Percentiles rank a stretch among this genome's conserved stretches.
phyloP scores from a whole-genome alignment of 2,113 vertebrate species.

The Stegastes partitus region DNA sequence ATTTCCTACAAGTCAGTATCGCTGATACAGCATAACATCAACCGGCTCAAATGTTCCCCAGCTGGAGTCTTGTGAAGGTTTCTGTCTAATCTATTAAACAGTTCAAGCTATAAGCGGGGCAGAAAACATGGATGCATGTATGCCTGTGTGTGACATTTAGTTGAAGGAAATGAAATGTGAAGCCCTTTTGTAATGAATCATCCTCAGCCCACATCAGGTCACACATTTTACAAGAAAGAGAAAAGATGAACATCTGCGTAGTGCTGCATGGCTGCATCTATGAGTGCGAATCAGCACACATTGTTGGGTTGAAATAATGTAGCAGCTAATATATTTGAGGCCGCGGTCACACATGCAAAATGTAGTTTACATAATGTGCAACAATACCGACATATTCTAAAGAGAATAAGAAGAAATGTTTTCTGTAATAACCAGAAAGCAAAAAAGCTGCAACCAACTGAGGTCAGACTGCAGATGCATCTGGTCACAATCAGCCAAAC shows the following conservation, averaged over 20 bases:
- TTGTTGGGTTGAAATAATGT: constrained; percentile 9
- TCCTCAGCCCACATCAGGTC: background rate
- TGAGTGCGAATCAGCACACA: background rate
- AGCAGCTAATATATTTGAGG: constrained; percentile 53
- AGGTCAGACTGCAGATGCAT: constrained; percentile 39
- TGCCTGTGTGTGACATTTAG: constrained; percentile 25
- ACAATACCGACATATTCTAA: constrained; percentile 4
- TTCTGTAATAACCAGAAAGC: constrained; percentile 26
- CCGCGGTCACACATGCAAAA: constrained; percentile 49
- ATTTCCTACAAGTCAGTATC: constrained; percentile 56
- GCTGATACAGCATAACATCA: constrained; percentile 56
- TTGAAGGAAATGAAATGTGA: constrained; percentile 44
- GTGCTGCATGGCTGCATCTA: no score
- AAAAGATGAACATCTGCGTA: constrained; percentile 15
- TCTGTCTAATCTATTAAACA: constrained; percentile 11
- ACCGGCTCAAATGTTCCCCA: constrained; percentile 20
- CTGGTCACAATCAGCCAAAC: constrained; percentile 27
- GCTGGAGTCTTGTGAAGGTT: constrained; percentile 5
- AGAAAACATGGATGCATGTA: background rate
- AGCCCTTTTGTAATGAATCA: constrained; percentile 59
- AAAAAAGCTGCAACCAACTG: background rate
- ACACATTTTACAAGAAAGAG: constrained; percentile 10
- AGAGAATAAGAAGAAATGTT: constrained; percentile 11
- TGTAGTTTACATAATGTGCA: constrained; percentile 34
- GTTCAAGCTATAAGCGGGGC: constrained; percentile 8